Percentiles rank a stretch among this genome's conserved stretches.
Evolutionary conservation across 2,113 vertebrate species (phyloP).

Genomic region (Onychorhynchus coronatus): DNA sequence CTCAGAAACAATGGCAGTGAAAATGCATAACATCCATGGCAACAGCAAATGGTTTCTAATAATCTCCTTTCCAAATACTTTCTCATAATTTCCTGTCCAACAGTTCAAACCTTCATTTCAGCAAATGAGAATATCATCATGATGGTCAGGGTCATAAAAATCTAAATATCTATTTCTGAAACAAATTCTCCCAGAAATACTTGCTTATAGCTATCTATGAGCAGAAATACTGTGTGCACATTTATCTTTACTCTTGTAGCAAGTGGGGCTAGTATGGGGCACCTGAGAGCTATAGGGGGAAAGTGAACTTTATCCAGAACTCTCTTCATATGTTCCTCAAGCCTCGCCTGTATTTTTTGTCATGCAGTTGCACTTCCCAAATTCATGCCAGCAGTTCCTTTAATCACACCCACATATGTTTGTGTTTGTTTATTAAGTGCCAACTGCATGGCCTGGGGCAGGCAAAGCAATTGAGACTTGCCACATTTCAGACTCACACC

Average conservation of each 20-base stretch:
- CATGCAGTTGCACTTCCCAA: slow-evolving; percentile 35
- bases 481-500: slow-evolving; percentile 36
- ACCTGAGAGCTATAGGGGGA: not conserved
- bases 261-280: not conserved
- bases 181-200: not conserved
- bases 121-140: not conserved
- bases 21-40: not conserved
- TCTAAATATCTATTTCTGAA: not conserved
- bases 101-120: not conserved
- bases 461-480: not conserved
- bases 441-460: slow-evolving; percentile 4
- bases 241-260: not conserved
- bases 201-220: not conserved
- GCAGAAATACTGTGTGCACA: not conserved
- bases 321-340: not conserved
- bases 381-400: slow-evolving; percentile 43
- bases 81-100: not conserved
- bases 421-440: slow-evolving; percentile 45
- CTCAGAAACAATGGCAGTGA: not conserved
- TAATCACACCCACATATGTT: slow-evolving; percentile 42
- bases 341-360: not conserved
- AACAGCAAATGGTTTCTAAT: not conserved
- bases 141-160: not conserved
- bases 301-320: not conserved
- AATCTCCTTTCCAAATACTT: not conserved